Conservation (phyloP, 2,113 vertebrate species). For the Casuarius casuarius region DNA sequence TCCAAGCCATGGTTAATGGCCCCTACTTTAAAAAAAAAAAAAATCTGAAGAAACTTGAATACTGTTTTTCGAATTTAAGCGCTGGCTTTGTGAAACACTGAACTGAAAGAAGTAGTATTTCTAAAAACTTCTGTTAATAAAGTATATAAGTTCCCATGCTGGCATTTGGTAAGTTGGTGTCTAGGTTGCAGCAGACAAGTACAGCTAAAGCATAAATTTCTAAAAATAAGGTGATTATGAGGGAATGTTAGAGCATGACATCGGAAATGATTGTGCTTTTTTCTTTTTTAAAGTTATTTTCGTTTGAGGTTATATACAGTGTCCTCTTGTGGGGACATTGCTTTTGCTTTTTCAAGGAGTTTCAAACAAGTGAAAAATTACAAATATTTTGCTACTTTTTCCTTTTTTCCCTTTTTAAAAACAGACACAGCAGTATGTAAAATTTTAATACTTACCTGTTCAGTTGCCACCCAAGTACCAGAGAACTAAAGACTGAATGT, state of each 20-base stretch:
- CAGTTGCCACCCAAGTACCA: not conserved
- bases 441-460: not conserved
- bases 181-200: not conserved
- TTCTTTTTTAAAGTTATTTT: not conserved
- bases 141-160: not conserved
- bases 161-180: not conserved
- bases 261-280: not conserved
- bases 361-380: not conserved
- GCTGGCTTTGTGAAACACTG: not conserved
- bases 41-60: not conserved
- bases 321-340: not conserved
- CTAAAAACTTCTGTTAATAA: not conserved
- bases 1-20: not conserved
- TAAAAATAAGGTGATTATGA: not conserved
- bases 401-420: not conserved
- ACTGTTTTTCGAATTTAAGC: not conserved
- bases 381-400: not conserved
- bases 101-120: not conserved
- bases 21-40: not conserved
- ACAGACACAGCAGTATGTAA: not conserved
- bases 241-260: not conserved
- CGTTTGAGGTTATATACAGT: not conserved
- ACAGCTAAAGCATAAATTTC: slow-evolving; percentile 19
- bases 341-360: not conserved
- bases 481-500: not conserved